Percentiles rank a stretch among this genome's conserved stretches.
These are phyloP conservation scores for Tryphoninae sp. DNA, from an alignment of 2,888 invertebrate species.

Conservation along the genomic window DNA sequence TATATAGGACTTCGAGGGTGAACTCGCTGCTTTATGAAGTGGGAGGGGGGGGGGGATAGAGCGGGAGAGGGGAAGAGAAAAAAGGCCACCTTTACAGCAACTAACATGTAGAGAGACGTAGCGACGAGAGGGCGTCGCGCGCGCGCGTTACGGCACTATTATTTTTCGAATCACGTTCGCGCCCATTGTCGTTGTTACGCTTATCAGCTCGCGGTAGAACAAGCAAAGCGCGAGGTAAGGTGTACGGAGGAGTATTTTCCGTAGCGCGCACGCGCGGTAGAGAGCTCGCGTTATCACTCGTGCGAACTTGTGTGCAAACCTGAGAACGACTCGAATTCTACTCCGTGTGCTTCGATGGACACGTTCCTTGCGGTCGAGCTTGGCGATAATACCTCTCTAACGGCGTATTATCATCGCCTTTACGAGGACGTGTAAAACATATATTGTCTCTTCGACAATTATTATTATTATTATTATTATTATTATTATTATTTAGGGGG, in stretches of 20 bases:
- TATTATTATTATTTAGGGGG: too few relatives aligned
- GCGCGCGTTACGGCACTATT: slow-evolving; percentile 54
- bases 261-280: slow-evolving; percentile 19
- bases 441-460: background rate
- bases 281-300: slow-evolving; percentile 57
- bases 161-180: slow-evolving; percentile 67
- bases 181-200: slow-evolving; percentile 64
- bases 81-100: background rate
- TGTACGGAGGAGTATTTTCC: slow-evolving; percentile 44
- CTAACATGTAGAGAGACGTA: slow-evolving; percentile 9
- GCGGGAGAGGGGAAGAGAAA: slow-evolving; percentile 8
- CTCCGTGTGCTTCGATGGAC: slow-evolving; percentile 20
- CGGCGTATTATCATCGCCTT: slow-evolving; percentile 4
- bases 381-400: slow-evolving; percentile 4
- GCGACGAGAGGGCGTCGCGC: background rate
- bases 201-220: slow-evolving; percentile 62
- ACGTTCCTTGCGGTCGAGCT: slow-evolving; percentile 10
- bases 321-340: slow-evolving; percentile 33
- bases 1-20: background rate
- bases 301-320: slow-evolving; percentile 50
- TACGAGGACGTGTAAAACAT: background rate
- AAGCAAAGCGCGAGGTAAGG: slow-evolving; percentile 8
- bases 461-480: background rate
- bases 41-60: slow-evolving; percentile 11
- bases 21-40: background rate